Evolutionary conservation across 2,888 invertebrate genomes (phyloP), one percentile per base, ranked within the genome.

Genomic region (Bellardia pandia): DNA sequence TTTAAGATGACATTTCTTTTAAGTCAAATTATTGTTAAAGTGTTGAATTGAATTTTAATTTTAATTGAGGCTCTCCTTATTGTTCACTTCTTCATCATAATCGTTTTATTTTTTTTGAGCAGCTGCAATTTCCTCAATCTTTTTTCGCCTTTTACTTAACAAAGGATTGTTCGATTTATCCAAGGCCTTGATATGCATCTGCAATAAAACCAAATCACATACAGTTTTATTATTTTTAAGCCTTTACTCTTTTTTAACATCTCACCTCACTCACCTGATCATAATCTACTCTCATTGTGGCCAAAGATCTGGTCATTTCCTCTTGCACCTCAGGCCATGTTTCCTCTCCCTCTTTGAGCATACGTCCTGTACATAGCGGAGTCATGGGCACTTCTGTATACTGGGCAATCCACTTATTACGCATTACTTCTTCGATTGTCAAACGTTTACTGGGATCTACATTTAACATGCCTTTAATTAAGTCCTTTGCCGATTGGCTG

Each of bases 321-420:
- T 99, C 99, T 94, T 99, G 99, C 6, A 99, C 98, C 91, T 99
- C 99, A 0, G 97, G 97, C 99, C 99, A 99, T 80, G 97, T 96
- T 89, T 98, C 98, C 89, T 97, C 97, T 72, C 98, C 97, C 93
- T 99, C 99, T 45, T 97, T 96, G 33, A 99, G 94, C 91, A 99
- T 96, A 78, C 97, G 95, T 84, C 97, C 96, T 0, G 99, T 99
- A 94, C 98, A 97, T 13, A 99, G 94, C 0, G 99, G 99, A 0
- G 99, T 99, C 91, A 97, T 97, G 0, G 99, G 99, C 7, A 99
- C 99, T 89, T 96, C 96, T 0, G 97, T 96, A 94, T 96, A 97
- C 89, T 94, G 93, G 86, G 97, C 95, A 91, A 98, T 97, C 98
- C 98, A 98, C 90, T 96, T 96, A 93, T 97, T 97, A 88, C 95